Base-by-base conservation (phyloP, 1,140 invertebrate species). In the Solen grandis region DNA sequence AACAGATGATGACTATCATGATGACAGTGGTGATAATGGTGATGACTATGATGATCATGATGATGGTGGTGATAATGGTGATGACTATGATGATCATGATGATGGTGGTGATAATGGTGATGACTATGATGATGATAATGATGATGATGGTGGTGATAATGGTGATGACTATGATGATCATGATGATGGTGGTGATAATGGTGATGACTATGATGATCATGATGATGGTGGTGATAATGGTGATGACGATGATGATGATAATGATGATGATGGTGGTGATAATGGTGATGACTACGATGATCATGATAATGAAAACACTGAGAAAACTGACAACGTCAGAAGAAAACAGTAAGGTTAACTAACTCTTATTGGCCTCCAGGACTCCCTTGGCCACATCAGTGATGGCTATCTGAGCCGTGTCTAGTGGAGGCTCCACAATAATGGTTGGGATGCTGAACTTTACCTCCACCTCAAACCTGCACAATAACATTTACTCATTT, bases 361-460 rank as follows among this genome's bases (percentile, higher is more conserved):
- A 77, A 91, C 91, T 85, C 83, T 84, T 88, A 73, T 81, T 84
- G n/a, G 87, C 86, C 54, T 91, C 86, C 31, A 90, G 74, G 38
- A 92, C 88, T 52, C 86, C 85, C 33, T 81, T 84, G 57, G 90
- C 88, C 2, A 90, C 85, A 66, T 86, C 86, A 41, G 83, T 84
- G 13, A 92, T 80, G 54, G 90, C 87, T 22, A 82, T 88, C 82
- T 92, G 90, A 14, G 90, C 86, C 22, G 86, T 74, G 54, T 90
- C 88, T 50, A 92, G 68, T 2, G 89, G 82, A 16, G 92, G 92
- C 29, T 92, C 88, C 31, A 92, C 86, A 29, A 88, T 87, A 46
- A 92, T 91, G 68, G 90, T 89, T 22, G 92, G 92, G 38, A 92
- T 91, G 59, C 86, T 89, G 81, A 90, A 92, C 70, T 90, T 89